Base-by-base conservation (phyloP, 2,797 vertebrate species). In the Mormyrus proboscirostris region DNA sequence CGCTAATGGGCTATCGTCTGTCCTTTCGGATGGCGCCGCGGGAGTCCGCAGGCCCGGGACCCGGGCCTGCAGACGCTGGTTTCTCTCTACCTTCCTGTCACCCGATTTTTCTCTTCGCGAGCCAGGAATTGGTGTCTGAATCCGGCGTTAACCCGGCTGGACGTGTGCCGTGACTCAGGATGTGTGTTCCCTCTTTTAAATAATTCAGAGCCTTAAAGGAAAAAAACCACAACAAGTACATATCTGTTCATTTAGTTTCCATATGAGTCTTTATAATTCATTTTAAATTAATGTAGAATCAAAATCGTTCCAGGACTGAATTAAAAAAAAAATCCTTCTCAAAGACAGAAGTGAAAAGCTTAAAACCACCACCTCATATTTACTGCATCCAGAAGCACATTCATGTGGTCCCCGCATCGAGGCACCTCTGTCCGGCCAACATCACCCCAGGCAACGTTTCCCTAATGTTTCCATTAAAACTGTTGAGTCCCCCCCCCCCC, bases 1-100 rank as follows among this genome's bases (percentile, higher is more conserved):
- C 82, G 83, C 91, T 92, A 93, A 93, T 92, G 91, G 91, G 91
- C 92, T 91, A 90, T 91, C 90, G 88, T 90, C 89, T 69, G 89
- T 25, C 85, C 88, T 91, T 89, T 88, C 16, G 89, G 90, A 65
- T 62, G 87, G 53, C 79, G 83, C 87, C 87, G 44, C 53, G 79
- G 51, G 82, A 86, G 90, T 62, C 22, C 76, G 25, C 44, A 29
- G 44, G 86, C n/a, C 88, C n/a, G 19, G 49, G 55, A 85, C 57
- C 85, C 47, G 62, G 88, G 89, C 89, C 90, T 89, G 65, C 90
- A 57, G 33, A 41, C 89, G 90, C 89, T 29, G 69, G 47, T 87
- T 87, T 88, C 86, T 85, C 87, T 47, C 57, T 47, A 38, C 53
- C 25, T 69, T 88, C 85, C 89, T 88, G 29, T 90, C 88, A 88